phyloP scores from a whole-genome alignment of 2,888 invertebrate genomes.

The Prosapia bicincta region DNA sequence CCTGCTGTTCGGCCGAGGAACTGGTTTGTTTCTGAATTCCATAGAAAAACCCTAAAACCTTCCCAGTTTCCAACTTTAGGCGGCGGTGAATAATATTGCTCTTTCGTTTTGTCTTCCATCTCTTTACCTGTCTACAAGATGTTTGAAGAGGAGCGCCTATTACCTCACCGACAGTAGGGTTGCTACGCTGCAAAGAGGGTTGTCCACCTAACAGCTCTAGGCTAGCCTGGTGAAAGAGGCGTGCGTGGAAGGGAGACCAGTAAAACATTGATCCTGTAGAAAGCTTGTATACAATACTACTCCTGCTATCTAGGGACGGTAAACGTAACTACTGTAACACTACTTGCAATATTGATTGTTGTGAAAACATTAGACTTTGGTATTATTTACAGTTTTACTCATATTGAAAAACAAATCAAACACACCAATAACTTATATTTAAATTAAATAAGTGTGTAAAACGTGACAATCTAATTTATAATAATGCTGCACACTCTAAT shows the following conservation, averaged over 20 bases:
- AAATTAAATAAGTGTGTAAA: too few species aligned
- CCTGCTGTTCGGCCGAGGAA: slow-evolving; percentile 87
- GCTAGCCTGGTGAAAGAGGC: not conserved
- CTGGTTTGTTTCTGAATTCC: slow-evolving; percentile 89
- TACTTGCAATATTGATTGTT: too few species aligned
- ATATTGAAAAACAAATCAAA: too few species aligned
- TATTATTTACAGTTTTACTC: too few species aligned
- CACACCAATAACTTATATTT: too few species aligned
- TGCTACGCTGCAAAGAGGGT: not conserved
- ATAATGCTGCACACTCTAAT: too few species aligned
- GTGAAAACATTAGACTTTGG: too few species aligned
- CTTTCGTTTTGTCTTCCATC: slow-evolving; percentile 36
- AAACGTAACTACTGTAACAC: too few species aligned
- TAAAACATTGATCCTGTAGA: not conserved
- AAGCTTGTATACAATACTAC: not conserved
- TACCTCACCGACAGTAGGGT: not conserved
- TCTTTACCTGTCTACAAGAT: not conserved
- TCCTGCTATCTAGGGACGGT: not conserved
- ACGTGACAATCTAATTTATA: too few species aligned
- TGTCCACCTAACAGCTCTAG: not conserved
- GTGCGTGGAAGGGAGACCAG: not conserved
- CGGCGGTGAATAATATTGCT: slow-evolving; percentile 71
- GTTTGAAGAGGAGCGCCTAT: not conserved
- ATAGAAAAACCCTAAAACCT: slow-evolving; percentile 78
- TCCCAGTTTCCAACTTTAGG: slow-evolving; percentile 83